These are phyloP conservation scores for Drosophila chauvacae DNA, from an alignment of 1,140 invertebrate species.

Conservation along the genomic window DNA sequence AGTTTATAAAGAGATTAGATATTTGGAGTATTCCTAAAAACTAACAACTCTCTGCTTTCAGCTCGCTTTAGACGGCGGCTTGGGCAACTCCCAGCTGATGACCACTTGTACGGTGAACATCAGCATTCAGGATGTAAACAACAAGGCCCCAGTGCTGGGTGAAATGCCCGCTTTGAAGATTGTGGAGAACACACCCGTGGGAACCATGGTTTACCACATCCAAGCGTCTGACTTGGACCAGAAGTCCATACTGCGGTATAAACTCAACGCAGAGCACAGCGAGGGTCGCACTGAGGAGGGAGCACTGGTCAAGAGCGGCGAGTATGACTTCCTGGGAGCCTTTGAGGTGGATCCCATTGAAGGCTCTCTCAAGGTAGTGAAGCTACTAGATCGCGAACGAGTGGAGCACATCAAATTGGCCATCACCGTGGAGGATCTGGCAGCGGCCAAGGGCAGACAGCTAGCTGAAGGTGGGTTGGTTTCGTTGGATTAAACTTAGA, in stretches of 20 bases:
- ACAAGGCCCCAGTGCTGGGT: constrained; percentile 91
- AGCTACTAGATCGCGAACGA: constrained; percentile 92
- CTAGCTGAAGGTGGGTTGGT: constrained; percentile 87
- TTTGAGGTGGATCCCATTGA: constrained; percentile 91
- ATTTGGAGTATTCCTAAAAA: not conserved
- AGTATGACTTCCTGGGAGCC: constrained; percentile 90
- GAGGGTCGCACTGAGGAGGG: constrained; percentile 93
- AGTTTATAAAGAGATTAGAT: constrained; percentile 32
- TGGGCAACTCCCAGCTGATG: constrained; percentile 91
- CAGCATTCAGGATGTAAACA: constrained; percentile 95
- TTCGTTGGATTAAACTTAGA: not conserved
- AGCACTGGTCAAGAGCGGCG: constrained; percentile 88
- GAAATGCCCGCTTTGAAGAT: constrained; percentile 88
- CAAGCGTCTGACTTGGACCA: constrained; percentile 92
- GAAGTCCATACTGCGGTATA: constrained; percentile 90
- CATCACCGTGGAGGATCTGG: constrained; percentile 93
- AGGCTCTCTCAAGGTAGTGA: constrained; percentile 88
- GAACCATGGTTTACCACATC: constrained; percentile 88
- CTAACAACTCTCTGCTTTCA: constrained; percentile 4
- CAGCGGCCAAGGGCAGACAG: constrained; percentile 90
- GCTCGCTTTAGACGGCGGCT: constrained; percentile 93
- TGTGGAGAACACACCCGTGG: constrained; percentile 91
- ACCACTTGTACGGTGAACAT: constrained; percentile 92
- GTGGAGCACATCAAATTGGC: constrained; percentile 92
- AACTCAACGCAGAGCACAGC: constrained; percentile 89